phyloP scores from a whole-genome alignment of 2,888 invertebrate species.

The Drosophila nigricruria region DNA sequence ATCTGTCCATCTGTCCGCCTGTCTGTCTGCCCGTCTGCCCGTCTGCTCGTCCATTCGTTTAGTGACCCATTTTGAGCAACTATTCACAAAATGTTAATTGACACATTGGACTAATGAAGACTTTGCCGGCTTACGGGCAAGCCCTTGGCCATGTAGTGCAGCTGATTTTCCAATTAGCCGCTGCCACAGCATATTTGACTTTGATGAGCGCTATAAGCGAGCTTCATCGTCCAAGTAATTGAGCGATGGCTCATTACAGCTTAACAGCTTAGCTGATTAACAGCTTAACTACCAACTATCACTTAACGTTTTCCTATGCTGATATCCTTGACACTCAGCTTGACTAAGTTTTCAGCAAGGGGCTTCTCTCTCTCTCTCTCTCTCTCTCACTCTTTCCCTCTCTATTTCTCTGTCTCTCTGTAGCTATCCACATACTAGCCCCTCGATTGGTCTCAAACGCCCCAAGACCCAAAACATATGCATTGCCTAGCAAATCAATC shows the following conservation, averaged over 20 bases:
- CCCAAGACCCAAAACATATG: not conserved
- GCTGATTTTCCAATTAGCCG: conserved; percentile 43
- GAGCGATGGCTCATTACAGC: conserved; percentile 32
- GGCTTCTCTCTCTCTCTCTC: not conserved
- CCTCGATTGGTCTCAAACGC: not conserved
- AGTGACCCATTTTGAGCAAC: conserved; percentile 3
- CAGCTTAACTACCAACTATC: conserved; percentile 30
- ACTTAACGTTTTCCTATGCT: conserved; percentile 31
- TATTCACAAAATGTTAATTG: conserved; percentile 71
- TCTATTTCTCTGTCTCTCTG: not conserved
- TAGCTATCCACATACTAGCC: not conserved
- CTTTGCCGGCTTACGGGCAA: conserved; percentile 6
- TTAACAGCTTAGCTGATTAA: conserved; percentile 22
- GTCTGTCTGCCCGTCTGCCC: not conserved
- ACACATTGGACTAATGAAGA: conserved; percentile 65
- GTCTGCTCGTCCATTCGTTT: too few species aligned
- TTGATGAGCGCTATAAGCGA: conserved; percentile 37
- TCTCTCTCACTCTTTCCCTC: not conserved
- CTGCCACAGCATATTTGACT: conserved; percentile 26
- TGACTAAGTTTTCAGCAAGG: not conserved
- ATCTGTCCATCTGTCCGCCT: too few species aligned
- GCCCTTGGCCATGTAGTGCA: conserved; percentile 22
- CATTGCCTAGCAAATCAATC: conserved; percentile 41
- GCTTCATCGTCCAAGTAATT: conserved; percentile 36
- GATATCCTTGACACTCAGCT: not conserved